These are phyloP conservation scores for Erebia ligea DNA, from an alignment of 2,888 invertebrate genomes.

Conservation along the genomic window DNA sequence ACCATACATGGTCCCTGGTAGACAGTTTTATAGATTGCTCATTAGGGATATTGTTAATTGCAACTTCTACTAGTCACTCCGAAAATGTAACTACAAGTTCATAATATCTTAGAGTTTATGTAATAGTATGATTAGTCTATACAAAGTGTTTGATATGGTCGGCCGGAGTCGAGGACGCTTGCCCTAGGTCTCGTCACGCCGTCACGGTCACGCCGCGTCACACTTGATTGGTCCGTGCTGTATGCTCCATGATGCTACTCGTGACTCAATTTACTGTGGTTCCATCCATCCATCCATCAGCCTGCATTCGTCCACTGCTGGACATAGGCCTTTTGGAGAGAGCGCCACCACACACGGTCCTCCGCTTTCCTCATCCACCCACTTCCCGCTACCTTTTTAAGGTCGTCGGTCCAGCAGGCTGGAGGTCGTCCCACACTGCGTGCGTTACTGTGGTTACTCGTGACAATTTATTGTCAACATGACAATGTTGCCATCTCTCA, in stretches of 20 bases:
- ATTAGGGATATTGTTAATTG: not conserved
- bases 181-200: slow-evolving; percentile 60
- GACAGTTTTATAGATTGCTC: not conserved
- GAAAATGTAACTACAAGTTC: not conserved
- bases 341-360: too few relatives aligned
- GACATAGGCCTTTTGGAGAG: too few relatives aligned
- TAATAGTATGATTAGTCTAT: slow-evolving; percentile 8
- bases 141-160: slow-evolving; percentile 55
- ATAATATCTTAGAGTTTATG: not conserved
- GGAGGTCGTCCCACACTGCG: too few relatives aligned
- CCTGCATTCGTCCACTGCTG: too few relatives aligned
- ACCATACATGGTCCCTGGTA: not conserved
- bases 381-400: too few relatives aligned
- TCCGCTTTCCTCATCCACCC: too few relatives aligned
- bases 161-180: slow-evolving; percentile 56
- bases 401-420: too few relatives aligned
- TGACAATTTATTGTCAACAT: too few relatives aligned
- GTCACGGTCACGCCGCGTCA: slow-evolving; percentile 67
- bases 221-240: slow-evolving; percentile 63
- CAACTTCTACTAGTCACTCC: not conserved
- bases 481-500: slow-evolving; percentile 12
- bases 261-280: slow-evolving; percentile 24
- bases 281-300: too few relatives aligned
- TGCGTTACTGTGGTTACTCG: too few relatives aligned
- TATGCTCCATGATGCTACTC: slow-evolving; percentile 30